Percentiles rank a stretch among this genome's conserved stretches.
phyloP scores from a whole-genome alignment of 2,888 invertebrate genomes.

The Andrena hattorfiana region DNA sequence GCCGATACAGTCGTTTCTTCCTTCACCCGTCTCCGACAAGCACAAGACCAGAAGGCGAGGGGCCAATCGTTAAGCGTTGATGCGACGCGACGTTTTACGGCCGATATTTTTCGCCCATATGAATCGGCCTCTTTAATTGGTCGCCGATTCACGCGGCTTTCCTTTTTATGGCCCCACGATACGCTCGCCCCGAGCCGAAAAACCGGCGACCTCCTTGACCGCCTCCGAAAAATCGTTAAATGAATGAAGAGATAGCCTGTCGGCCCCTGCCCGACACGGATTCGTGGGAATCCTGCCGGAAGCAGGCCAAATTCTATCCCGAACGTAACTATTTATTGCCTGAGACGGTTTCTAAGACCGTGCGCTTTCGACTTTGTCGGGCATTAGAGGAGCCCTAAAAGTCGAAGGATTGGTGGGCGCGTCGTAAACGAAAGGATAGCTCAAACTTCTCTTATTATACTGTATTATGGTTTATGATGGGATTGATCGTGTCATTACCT shows the following conservation, averaged over 20 bases:
- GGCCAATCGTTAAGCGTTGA: conserved; percentile 60
- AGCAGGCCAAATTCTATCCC: conserved; percentile 4
- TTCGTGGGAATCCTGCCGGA: conserved; percentile 7
- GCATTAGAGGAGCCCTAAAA: not conserved
- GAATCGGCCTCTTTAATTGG: conserved; percentile 65
- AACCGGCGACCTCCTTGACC: not conserved
- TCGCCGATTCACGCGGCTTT: conserved; percentile 59
- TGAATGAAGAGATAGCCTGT: conserved; percentile 20
- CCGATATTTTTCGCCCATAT: conserved; percentile 57
- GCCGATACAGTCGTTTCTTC: conserved; percentile 29
- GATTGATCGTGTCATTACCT: not conserved
- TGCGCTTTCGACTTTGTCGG: not conserved
- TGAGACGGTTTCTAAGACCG: conserved; percentile 7
- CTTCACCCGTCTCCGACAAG: not conserved
- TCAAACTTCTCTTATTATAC: not conserved
- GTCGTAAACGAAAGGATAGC: conserved; percentile 21
- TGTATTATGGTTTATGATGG: conserved; percentile 10
- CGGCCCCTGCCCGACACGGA: not conserved
- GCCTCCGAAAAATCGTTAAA: not conserved
- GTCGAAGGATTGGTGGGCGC: conserved; percentile 1
- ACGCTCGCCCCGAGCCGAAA: not conserved
- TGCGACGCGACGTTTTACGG: conserved; percentile 64
- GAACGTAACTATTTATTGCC: conserved; percentile 27
- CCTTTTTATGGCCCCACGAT: conserved; percentile 56
- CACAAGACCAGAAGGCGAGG: conserved; percentile 38